Evolutionary conservation across 2,113 vertebrate genomes (phyloP).

Genomic region (Limnothrissa miodon): DNA sequence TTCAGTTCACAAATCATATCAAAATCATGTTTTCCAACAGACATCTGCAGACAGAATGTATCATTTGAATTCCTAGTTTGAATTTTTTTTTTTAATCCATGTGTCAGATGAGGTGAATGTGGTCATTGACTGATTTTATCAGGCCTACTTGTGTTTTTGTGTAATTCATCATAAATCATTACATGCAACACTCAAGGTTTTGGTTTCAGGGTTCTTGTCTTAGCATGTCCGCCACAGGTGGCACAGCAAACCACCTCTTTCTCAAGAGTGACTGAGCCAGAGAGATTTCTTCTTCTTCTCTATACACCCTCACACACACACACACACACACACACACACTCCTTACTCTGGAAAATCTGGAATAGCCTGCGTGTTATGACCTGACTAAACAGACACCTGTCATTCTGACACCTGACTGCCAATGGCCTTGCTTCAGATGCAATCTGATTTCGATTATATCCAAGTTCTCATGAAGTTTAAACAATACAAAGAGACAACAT

Average conservation of each 20-base stretch:
- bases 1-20: background rate
- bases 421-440: background rate
- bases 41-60: background rate
- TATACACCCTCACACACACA: background rate
- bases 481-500: too few relatives aligned
- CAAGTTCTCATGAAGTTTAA: too few relatives aligned
- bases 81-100: too few relatives aligned
- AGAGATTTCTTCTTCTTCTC: background rate
- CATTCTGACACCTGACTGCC: background rate
- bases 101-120: background rate
- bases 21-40: background rate
- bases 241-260: background rate
- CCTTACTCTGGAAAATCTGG: background rate
- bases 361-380: background rate
- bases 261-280: background rate
- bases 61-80: background rate
- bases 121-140: background rate
- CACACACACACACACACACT: background rate
- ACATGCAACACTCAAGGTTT: background rate
- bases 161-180: background rate
- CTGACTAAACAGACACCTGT: background rate
- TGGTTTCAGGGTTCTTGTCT: conserved; percentile 5
- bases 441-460: too few relatives aligned
- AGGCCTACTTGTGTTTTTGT: background rate
- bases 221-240: background rate